Evolutionary conservation across 2,113 vertebrate species (phyloP), one percentile per base, ranked within the genome.

Genomic region (Diadophis punctatus): DNA sequence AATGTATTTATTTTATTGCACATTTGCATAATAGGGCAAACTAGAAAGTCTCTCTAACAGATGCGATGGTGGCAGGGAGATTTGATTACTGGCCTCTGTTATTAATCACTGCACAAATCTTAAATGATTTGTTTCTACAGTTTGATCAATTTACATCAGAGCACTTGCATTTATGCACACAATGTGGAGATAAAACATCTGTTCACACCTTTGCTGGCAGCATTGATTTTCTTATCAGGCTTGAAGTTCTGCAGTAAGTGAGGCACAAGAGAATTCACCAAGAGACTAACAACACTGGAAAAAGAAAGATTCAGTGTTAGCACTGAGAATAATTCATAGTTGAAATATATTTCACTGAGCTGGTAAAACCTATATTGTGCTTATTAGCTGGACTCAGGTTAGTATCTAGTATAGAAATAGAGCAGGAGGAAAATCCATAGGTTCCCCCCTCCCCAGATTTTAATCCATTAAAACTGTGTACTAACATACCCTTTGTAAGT

Each of bases 31-130:
- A 97, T 96, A 97, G 94, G 95, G 96, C 96, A 97, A 98, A 97
- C 96, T 95, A 97, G 95, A 97, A 97, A 96, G 93, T 97, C 96
- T 97, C 94, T 93, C 95, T 97, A 97, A 97, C 98, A 98, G 98
- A 98, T 98, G 98, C 96, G 97, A 93, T 97, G 94, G 96, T 98
- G 97, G 96, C 96, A 96, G 96, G 96, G 93, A 97, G 95, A 98
- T 98, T 97, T 97, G 97, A 98, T 98, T 98, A 98, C 97, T 97
- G 95, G 96, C 96, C 96, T 97, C 96, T 97, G 96, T 98, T 98
- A 98, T 98, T 98, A 98, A 98, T 98, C 97, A 98, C 97, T 97
- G 95, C 96, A 97, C 97, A 97, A 97, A 97, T 97, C 97, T 97
- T 97, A 97, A 98, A 97, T 98, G 97, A 98, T 98, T 98, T 98